Evolutionary conservation across 2,888 invertebrate genomes (phyloP), one percentile per base, ranked within the genome.

Genomic region (Chrysotoxum bicinctum): DNA sequence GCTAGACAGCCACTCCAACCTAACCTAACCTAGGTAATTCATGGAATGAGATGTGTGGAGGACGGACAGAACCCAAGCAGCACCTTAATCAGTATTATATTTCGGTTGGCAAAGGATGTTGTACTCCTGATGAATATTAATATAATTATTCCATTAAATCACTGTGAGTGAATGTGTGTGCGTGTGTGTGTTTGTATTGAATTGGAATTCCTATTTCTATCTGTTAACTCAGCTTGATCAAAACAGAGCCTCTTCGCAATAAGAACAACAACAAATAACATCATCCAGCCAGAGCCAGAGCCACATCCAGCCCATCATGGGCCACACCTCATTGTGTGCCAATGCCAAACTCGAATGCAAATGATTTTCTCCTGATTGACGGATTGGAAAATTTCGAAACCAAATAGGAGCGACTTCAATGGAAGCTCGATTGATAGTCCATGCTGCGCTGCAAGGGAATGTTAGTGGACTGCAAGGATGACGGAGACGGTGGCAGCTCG

Each of bases 51-150:
- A 37, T 58, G 21, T 0, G 19, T 21, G 32, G 32, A 9, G 52
- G 35, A 62, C 19, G 37, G 26, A 54, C 16, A 35, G 14, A 16
- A n/a, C 48, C 21, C 21, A 45, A 23, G 62, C 50, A 70, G 64
- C 32, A 70, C 58, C 32, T 60, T 80, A 75, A 76, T 80, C 72
- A 76, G 43, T 43, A 70, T 21, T 79, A 74, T 35, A 74, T 35
- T 75, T 74, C 37, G 69, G 19, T 21, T 58, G 50, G 12, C 35
- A 64, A 75, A 75, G 80, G 80, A 79, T 75, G 66, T 30, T 66
- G 50, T 40, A 75, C 75, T 52, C 45, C 30, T 54, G 37, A 76
- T 84, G 84, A 80, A 84, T 84, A 76, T 80, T 80, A 84, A 84
- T 80, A 23, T 76, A 40, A 19, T 80, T 68, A 76, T 84, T 80